Percentiles rank a stretch among this genome's conserved stretches.
phyloP scores from a whole-genome alignment of 2,888 invertebrate genomes.

The Heteromyza rotundicornis region DNA sequence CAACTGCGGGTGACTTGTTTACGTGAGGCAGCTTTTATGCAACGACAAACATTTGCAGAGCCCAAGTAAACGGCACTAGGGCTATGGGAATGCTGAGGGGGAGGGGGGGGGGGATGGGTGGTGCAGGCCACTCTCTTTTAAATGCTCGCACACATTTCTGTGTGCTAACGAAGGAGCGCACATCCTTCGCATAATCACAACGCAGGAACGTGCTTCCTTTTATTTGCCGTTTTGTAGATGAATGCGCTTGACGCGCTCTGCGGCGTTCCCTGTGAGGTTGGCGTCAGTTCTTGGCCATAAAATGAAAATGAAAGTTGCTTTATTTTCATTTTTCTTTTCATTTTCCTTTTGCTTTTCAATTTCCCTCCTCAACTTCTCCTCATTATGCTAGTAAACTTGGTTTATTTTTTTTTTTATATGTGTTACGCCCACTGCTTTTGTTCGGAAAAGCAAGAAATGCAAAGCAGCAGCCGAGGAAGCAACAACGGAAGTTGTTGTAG shows the following conservation, averaged over 20 bases:
- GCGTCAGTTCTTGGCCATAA: constrained; percentile 7
- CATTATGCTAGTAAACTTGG: not conserved
- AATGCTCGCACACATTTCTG: not conserved
- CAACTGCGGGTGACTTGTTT: not conserved
- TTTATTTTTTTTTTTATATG: not conserved
- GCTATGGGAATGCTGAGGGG: not conserved
- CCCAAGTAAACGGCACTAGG: not conserved
- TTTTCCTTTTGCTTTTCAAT: not conserved
- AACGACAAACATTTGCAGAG: not conserved
- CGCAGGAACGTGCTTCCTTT: not conserved
- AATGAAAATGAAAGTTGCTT: constrained; percentile 25
- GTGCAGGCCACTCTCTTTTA: not conserved
- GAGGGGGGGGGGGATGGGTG: not conserved
- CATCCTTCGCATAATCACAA: constrained; percentile 10
- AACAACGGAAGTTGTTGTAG: constrained; percentile 16
- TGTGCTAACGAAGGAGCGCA: not conserved
- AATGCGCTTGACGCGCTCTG: constrained; percentile 7
- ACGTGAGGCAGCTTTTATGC: not conserved
- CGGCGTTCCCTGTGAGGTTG: not conserved
- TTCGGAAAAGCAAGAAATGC: not conserved
- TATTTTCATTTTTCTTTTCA: constrained; percentile 7
- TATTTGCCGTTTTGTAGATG: not conserved
- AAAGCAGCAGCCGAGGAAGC: not conserved
- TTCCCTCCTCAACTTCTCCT: not conserved
- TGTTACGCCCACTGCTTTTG: not conserved